Conservation (phyloP, 2,797 vertebrate genomes). For the Acipenser transmontanus region DNA sequence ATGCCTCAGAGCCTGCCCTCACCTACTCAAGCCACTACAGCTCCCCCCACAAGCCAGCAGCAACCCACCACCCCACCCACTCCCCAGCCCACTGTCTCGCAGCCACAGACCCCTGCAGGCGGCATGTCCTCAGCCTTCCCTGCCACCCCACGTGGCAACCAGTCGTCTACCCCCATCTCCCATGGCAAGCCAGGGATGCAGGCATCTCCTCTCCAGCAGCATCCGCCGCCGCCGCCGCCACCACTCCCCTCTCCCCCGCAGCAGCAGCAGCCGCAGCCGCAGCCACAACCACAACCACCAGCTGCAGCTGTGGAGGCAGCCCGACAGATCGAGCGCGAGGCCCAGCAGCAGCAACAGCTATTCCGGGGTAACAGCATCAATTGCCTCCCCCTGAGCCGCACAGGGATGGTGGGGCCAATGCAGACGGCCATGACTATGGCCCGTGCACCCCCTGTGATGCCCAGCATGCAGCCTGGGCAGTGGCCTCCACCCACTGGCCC, state of each 20-base stretch:
- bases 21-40: constrained; percentile 81
- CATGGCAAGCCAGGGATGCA: constrained; percentile 77
- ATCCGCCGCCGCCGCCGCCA: constrained; percentile 64
- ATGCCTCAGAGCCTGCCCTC: constrained; percentile 88
- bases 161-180: constrained; percentile 69
- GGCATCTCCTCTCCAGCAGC: constrained; percentile 67
- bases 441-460: constrained; percentile 50
- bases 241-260: constrained; percentile 37
- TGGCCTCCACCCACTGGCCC: constrained; percentile 66
- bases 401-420: constrained; percentile 56
- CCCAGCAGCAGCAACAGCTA: constrained; percentile 58
- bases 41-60: constrained; percentile 74
- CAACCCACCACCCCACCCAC: constrained; percentile 86
- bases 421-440: constrained; percentile 53
- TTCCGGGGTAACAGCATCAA: constrained; percentile 65
- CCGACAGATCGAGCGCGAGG: constrained; percentile 64
- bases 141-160: constrained; percentile 70
- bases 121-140: constrained; percentile 82
- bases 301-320: constrained; percentile 69
- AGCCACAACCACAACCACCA: constrained; percentile 68
- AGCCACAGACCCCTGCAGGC: constrained; percentile 68
- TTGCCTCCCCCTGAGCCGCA: constrained; percentile 54
- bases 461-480: constrained; percentile 62
- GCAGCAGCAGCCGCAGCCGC: constrained; percentile 40
- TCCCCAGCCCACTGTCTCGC: constrained; percentile 66